Evolutionary conservation across 2,888 invertebrate genomes (phyloP), one percentile per base, ranked within the genome.

Genomic region (Leptinotarsa juncta): DNA sequence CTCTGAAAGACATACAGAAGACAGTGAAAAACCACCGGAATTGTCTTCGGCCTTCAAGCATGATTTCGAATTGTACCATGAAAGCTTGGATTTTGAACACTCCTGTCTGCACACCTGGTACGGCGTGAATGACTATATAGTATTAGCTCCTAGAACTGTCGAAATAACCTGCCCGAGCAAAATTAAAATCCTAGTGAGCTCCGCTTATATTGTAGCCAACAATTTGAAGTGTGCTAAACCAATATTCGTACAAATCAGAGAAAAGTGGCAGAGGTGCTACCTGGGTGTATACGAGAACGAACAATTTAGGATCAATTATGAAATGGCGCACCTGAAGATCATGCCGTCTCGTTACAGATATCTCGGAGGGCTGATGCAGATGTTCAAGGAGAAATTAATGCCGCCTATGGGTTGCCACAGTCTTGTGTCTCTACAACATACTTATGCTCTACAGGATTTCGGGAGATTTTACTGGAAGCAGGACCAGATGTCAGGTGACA

Each of bases 351-450:
- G 96, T 82, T 96, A 94, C 84, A 93, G 93, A 81, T 95, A 96
- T 88, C 90, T 99, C 0, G 93, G 93, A 76, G 95, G 95, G 74
- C 90, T 98, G 67, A 89, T 97, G 55, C 93, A 94, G 82, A 89
- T 98, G 77, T 98, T 99, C 86, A 97, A 96, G 88, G 94, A 95
- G 32, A 98, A 96, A 91, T 92, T 95, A 85, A 91, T 94, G n/a
- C 90, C 91, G 60, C 91, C 90, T 20, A 84, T 82, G 81, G 89
- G 83, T 77, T 87, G 91, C 67, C 92, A 51, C n/a, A 93, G 94
- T 26, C 89, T 91, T 70, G 92, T 96, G 15, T 94, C 95, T 16
- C 91, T 93, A 12, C 92, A 95, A 84, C 93, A 94, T 84, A 94
- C 94, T n/a, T 95, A 95, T 86, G 81, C 88, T 81, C 78, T 90